phyloP scores from a whole-genome alignment of 2,888 invertebrate genomes.

The Pachycephus smyrnensis region DNA sequence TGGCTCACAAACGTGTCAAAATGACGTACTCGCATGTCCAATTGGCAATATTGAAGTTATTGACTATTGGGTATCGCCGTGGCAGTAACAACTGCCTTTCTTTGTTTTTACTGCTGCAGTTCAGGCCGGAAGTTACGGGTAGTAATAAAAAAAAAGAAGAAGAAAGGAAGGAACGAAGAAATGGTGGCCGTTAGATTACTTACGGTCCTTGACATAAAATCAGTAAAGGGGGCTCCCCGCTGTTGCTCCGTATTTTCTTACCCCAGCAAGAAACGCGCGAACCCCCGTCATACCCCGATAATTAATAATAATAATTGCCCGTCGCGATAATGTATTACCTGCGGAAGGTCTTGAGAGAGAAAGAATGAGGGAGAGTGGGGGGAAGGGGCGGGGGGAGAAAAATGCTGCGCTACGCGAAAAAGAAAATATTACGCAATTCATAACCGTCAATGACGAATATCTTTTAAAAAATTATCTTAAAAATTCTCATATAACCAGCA shows the following conservation, averaged over 20 bases:
- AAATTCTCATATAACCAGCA: too few species aligned
- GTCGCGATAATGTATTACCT: not conserved
- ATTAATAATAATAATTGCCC: slow-evolving; percentile 8
- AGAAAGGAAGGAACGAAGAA: too few species aligned
- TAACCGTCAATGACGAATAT: too few species aligned
- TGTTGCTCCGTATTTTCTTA: not conserved
- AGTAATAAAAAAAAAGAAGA: not conserved
- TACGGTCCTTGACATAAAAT: not conserved
- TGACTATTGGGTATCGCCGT: not conserved
- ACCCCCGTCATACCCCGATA: not conserved
- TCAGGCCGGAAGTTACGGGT: not conserved
- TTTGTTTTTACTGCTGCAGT: not conserved
- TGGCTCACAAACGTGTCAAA: not conserved
- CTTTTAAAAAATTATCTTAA: not conserved
- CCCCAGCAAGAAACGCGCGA: not conserved
- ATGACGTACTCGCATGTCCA: not conserved
- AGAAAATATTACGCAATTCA: not conserved
- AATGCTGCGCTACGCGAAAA: not conserved
- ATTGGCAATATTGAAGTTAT: not conserved
- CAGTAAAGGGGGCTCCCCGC: not conserved
- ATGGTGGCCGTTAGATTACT: not conserved
- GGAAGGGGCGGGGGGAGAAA: not conserved
- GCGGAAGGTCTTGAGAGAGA: not conserved
- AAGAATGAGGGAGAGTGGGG: too few species aligned
- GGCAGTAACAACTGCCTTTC: not conserved